Evolutionary conservation across 2,113 vertebrate species (phyloP).

Genomic region (Podiceps cristatus): DNA sequence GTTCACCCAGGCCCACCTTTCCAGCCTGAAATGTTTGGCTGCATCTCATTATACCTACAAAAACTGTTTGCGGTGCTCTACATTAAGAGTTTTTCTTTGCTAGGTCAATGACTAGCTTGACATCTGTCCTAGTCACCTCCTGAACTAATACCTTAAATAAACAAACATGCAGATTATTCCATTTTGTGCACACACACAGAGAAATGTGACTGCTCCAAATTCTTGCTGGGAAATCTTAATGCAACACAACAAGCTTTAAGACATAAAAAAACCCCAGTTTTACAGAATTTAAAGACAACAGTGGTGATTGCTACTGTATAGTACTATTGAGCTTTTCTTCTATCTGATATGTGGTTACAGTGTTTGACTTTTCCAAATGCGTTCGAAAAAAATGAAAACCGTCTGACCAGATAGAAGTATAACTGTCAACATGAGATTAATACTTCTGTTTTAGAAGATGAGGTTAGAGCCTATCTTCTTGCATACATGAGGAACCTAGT

Average conservation of each 20-base stretch:
- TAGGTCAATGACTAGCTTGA: neutral
- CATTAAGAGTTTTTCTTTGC: neutral
- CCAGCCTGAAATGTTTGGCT: neutral
- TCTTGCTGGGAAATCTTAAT: neutral
- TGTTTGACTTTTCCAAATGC: neutral
- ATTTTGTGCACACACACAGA: neutral
- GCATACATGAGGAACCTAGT: neutral
- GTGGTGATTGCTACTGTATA: neutral
- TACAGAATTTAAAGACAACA: neutral
- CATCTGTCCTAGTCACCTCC: neutral
- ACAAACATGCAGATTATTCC: neutral
- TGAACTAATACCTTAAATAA: neutral
- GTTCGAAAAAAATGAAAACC: neutral
- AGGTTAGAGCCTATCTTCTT: neutral
- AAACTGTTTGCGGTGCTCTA: neutral
- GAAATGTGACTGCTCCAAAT: neutral
- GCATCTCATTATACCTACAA: neutral
- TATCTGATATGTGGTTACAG: neutral
- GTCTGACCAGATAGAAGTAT: neutral
- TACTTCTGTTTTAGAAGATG: neutral
- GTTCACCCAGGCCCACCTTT: too few relatives aligned
- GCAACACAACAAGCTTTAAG: neutral
- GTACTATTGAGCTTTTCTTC: neutral
- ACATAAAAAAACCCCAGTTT: neutral
- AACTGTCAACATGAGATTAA: neutral